A percentile compares a stretch with the other conserved stretches of the same genome.
Conservation (phyloP, 2,113 vertebrate genomes). For the Phyllopteryx taeniolatus region DNA sequence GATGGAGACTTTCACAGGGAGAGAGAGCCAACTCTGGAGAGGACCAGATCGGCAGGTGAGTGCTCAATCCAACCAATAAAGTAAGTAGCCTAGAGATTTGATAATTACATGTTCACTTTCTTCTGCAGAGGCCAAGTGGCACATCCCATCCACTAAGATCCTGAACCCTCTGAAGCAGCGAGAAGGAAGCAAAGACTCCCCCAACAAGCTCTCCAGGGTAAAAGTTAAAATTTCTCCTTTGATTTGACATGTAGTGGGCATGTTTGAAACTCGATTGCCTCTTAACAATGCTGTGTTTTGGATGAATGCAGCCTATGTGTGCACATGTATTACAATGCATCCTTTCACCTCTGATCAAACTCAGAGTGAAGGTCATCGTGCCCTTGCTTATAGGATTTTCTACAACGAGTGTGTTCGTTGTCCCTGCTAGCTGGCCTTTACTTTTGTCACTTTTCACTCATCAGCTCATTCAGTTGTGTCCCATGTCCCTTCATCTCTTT, state of each 20-base stretch:
- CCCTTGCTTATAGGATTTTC: conserved; percentile 49
- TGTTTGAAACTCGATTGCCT: conserved; percentile 1
- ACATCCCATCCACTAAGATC: conserved; percentile 85
- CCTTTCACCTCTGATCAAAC: conserved; percentile 5
- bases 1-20: conserved; percentile 83
- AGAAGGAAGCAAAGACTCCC: conserved; percentile 86
- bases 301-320: conserved; percentile 1
- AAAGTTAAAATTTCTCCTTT: conserved; percentile 57
- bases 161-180: conserved; percentile 88
- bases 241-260: conserved; percentile 10
- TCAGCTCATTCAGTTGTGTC: conserved; percentile 34
- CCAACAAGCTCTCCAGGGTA: conserved; percentile 89
- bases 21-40: conserved; percentile 82
- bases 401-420: conserved; percentile 25
- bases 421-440: conserved; percentile 10
- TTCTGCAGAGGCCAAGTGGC: conserved; percentile 89
- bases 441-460: conserved; percentile 37
- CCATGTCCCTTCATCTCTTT: conserved; percentile 42
- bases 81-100: neutral
- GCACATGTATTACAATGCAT: conserved; percentile 15
- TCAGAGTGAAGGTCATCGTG: conserved; percentile 45
- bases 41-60: conserved; percentile 81
- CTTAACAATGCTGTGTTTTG: neutral
- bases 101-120: neutral
- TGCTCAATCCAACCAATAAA: neutral